A percentile compares a stretch with the other conserved stretches of the same genome.
These are phyloP conservation scores for Drosophila nr. fundita DNA, from an alignment of 2,888 invertebrate genomes.

Conservation along the genomic window DNA sequence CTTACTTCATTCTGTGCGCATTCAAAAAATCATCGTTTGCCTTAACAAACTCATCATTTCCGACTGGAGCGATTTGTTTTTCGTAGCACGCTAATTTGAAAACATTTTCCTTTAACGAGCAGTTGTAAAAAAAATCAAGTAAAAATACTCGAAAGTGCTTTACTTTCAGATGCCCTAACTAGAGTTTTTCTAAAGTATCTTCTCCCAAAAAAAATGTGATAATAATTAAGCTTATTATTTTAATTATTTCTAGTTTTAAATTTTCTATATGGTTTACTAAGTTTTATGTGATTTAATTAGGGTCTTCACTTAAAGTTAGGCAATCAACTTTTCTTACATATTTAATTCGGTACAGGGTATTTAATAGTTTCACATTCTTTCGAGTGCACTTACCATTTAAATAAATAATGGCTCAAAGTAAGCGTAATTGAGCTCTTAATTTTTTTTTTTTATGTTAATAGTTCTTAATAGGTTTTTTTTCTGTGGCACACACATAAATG, in stretches of 20 bases:
- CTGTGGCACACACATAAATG: neutral
- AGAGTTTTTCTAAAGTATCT: neutral
- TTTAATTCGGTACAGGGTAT: neutral
- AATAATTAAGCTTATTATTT: neutral
- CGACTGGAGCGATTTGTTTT: constrained; percentile 16
- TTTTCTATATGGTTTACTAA: neutral
- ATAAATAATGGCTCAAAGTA: neutral
- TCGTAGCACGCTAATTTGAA: constrained; percentile 42
- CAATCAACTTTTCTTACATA: neutral
- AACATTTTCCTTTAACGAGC: constrained; percentile 44
- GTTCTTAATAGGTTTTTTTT: neutral
- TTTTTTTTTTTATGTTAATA: neutral
- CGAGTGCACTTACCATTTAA: neutral
- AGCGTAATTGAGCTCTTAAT: neutral
- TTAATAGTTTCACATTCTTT: neutral
- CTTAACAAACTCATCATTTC: constrained; percentile 59
- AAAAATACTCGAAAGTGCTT: neutral
- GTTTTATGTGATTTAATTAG: neutral
- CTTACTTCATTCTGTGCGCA: constrained; percentile 10
- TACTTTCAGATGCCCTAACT: neutral
- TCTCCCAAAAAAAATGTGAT: neutral
- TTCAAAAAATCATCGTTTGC: constrained; percentile 47
- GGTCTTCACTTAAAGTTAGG: neutral
- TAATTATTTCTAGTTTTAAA: neutral
- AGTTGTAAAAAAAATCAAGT: neutral